Conservation (phyloP, 2,113 vertebrate genomes). For the Sprattus sprattus region DNA sequence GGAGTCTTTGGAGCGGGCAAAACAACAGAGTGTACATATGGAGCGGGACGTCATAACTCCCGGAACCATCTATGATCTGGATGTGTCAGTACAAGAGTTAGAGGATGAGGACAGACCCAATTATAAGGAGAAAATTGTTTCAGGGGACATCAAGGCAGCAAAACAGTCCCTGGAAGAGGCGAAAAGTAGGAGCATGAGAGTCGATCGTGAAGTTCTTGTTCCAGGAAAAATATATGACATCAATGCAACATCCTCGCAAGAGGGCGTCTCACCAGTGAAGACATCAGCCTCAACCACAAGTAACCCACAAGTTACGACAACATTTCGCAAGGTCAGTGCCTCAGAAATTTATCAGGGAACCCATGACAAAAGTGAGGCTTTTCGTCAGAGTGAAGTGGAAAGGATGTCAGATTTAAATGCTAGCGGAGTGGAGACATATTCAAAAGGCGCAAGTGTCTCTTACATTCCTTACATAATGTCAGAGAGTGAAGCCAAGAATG, state of each 20-base stretch:
- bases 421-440: constrained; percentile 72
- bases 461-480: constrained; percentile 63
- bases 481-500: constrained; percentile 73
- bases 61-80: constrained; percentile 71
- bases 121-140: constrained; percentile 82
- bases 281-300: constrained; percentile 63
- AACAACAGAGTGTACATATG: constrained; percentile 68
- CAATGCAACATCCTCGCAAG: constrained; percentile 56
- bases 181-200: constrained; percentile 80
- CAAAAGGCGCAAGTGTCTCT: constrained; percentile 60
- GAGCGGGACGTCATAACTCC: constrained; percentile 63
- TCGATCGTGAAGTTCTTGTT: constrained; percentile 77
- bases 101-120: constrained; percentile 53
- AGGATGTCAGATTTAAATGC: constrained; percentile 69
- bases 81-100: constrained; percentile 69
- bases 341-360: constrained; percentile 68
- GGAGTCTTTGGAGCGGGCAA: constrained; percentile 73
- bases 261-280: constrained; percentile 71
- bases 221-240: constrained; percentile 75
- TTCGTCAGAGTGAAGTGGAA: constrained; percentile 62
- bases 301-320: constrained; percentile 63
- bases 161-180: constrained; percentile 85
- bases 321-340: constrained; percentile 91
- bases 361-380: constrained; percentile 61
- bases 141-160: constrained; percentile 81